These are phyloP conservation scores for Panthera leo DNA, from an alignment of 2,113 vertebrate genomes.

Conservation along the genomic window DNA sequence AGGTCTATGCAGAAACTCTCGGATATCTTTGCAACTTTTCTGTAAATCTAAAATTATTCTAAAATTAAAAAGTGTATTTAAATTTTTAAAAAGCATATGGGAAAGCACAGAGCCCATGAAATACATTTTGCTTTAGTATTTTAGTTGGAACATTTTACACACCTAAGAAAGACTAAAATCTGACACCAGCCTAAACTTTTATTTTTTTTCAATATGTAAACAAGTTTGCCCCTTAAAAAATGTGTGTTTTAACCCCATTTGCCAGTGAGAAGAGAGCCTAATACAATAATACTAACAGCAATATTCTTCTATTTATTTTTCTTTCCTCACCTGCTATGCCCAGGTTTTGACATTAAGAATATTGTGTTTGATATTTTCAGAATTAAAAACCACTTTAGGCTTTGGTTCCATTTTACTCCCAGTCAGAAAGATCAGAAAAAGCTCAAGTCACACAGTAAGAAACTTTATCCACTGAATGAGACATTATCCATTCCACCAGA, in stretches of 20 bases:
- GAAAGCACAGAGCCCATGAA: neutral
- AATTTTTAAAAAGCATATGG: neutral
- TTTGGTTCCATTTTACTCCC: constrained; percentile 90
- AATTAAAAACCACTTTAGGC: constrained; percentile 87
- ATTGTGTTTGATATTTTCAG: constrained; percentile 89
- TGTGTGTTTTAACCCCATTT: constrained; percentile 31
- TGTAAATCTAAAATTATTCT: neutral
- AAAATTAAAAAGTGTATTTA: constrained; percentile 22
- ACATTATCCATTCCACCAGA: constrained; percentile 98
- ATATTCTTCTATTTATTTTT: constrained; percentile 86
- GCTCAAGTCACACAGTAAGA: constrained; percentile 89
- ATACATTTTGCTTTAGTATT: constrained; percentile 3
- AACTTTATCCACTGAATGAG: constrained; percentile 99
- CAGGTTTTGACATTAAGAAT: constrained; percentile 86
- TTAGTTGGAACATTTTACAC: neutral
- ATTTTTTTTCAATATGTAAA: constrained; percentile 44
- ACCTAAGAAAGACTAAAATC: constrained; percentile 31
- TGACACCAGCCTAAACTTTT: neutral
- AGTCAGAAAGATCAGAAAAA: constrained; percentile 92
- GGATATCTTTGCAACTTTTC: neutral
- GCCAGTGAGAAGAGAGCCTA: neutral
- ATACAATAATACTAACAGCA: constrained; percentile 75
- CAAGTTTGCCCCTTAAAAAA: constrained; percentile 53
- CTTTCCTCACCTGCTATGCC: constrained; percentile 80
- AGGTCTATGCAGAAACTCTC: neutral